Evolutionary conservation across 2,797 vertebrate genomes (phyloP), one percentile per base, ranked within the genome.

Genomic region (Ambastaia sidthimunki): DNA sequence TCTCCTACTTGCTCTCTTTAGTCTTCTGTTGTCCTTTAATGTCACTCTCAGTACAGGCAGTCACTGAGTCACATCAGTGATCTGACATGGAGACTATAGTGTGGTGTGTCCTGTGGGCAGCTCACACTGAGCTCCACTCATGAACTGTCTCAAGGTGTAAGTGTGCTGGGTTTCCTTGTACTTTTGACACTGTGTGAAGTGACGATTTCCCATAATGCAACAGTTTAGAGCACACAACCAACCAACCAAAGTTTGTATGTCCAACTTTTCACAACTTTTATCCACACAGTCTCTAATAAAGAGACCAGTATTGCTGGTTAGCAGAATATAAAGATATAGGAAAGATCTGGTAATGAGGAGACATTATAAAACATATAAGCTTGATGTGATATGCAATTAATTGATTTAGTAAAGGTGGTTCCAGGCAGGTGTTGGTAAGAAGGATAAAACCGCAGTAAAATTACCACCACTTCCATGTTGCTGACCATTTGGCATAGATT

Each of bases 21-120:
- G 77, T 83, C 57, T 47, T 80, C 50, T 76, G 57, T 72, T 74
- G 84, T 82, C 84, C 81, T 72, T 73, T 83, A 82, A 77, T 52
- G 80, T 80, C 82, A 76, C 12, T 71, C 73, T 78, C 44, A 63
- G 28, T 41, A 79, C 60, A 59, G 37, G 60, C 12, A 34, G 60
- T 59, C 23, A 15, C 69, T 80, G 78, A 80, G 73, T 80, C 70
- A 80, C 70, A 73, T 34, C 62, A 48, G 62, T 59, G 78, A 57
- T 73, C 82, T 80, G 71, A 82, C 81, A 74, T 47, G 34, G 6
- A 25, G 71, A 60, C 62, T 23, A 12, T 60, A 67, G 9, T 67
- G 72, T 82, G 75, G 18, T 25, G 21, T 73, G 54, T 48, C 78
- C 77, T 47, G 28, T 18, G 71, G 59, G 28, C 57, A 37, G 21